Evolutionary conservation across 2,888 invertebrate species (phyloP).

Genomic region (Eupithecia subfuscata): DNA sequence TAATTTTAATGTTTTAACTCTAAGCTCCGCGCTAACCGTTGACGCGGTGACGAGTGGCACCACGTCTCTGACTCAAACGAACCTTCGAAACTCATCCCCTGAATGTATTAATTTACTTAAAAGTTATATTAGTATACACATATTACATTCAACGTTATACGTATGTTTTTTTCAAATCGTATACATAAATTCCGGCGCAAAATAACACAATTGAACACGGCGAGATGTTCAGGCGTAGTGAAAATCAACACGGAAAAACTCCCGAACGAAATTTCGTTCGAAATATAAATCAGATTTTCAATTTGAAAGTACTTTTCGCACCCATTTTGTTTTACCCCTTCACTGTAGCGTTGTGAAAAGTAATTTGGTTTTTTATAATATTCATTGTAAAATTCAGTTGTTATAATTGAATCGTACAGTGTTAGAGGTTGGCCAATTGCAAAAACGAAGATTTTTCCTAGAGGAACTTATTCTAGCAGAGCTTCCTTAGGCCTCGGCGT

Average conservation of each 20-base stretch:
- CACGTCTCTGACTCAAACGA: conserved; percentile 46
- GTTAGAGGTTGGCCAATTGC: conserved; percentile 84
- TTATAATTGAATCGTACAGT: conserved; percentile 76
- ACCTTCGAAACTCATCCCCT: conserved; percentile 52
- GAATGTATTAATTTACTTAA: conserved; percentile 70
- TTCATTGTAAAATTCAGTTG: conserved; percentile 46
- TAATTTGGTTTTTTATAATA: conserved; percentile 54
- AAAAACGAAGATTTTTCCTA: conserved; percentile 84
- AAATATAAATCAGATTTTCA: conserved; percentile 42
- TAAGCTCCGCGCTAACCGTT: conserved; percentile 65
- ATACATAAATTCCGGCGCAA: conserved; percentile 83
- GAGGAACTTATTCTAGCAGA: conserved; percentile 75
- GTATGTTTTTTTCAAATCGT: conserved; percentile 80
- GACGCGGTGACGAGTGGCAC: conserved; percentile 10
- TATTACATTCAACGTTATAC: conserved; percentile 83
- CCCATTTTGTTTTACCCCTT: conserved; percentile 77
- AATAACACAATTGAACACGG: conserved; percentile 71
- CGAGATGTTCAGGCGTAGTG: conserved; percentile 62
- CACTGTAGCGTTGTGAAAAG: conserved; percentile 73
- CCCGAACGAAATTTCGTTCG: conserved; percentile 40
- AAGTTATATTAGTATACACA: conserved; percentile 81
- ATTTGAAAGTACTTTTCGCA: conserved; percentile 60
- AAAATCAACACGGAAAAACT: conserved; percentile 53
- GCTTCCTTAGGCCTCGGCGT: conserved; percentile 57
- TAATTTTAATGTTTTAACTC: conserved; percentile 67